Conservation (phyloP, 2,888 invertebrate genomes). For the Platycheirus albimanus region DNA sequence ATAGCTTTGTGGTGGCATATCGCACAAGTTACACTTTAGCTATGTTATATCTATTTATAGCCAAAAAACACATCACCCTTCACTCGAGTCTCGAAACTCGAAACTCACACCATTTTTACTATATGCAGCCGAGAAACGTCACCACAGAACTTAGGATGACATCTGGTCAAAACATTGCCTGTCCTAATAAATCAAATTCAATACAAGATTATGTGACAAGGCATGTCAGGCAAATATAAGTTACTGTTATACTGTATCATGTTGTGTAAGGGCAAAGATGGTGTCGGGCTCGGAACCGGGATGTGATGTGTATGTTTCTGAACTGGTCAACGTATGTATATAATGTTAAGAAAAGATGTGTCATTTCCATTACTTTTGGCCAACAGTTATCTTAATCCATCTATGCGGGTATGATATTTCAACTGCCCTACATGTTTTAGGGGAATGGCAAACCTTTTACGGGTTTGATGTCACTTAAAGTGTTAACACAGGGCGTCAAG, state of each 20-base stretch:
- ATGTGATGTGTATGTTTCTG: constrained; percentile 3
- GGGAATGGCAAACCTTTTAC: constrained; percentile 7
- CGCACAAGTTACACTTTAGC: neutral
- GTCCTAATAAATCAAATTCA: constrained; percentile 70
- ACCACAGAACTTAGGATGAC: constrained; percentile 56
- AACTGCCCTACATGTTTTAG: neutral
- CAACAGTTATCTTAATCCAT: constrained; percentile 5
- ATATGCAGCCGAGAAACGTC: constrained; percentile 15
- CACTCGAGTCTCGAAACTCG: neutral
- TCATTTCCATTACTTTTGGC: constrained; percentile 41
- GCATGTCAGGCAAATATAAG: constrained; percentile 57
- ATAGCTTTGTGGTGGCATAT: constrained; percentile 11
- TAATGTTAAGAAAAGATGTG: constrained; percentile 23
- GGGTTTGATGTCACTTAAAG: constrained; percentile 1
- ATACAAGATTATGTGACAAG: constrained; percentile 68
- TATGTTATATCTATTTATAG: neutral
- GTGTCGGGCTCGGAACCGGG: too few relatives aligned
- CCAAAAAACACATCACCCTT: constrained; percentile 1
- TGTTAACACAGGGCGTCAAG: neutral
- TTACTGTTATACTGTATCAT: too few relatives aligned
- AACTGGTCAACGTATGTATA: constrained; percentile 20
- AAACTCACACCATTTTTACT: constrained; percentile 3
- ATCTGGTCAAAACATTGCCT: constrained; percentile 71
- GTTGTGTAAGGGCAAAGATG: constrained; percentile 6
- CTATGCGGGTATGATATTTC: neutral